Conservation (phyloP, 1,140 invertebrate genomes). For the Procambarus virginalis region DNA sequence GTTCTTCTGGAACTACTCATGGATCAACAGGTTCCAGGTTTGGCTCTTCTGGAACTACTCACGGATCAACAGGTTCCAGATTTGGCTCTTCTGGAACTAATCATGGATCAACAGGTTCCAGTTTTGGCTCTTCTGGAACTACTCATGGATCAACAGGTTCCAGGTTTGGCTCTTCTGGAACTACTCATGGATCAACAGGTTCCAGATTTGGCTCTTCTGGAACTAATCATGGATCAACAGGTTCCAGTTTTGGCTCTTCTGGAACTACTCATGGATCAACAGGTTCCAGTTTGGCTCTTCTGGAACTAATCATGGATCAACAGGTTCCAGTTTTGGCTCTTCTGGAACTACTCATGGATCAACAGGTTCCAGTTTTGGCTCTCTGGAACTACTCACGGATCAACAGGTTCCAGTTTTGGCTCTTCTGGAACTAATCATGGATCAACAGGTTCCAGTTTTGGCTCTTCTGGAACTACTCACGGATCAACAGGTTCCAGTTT, state of each 20-base stretch:
- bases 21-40: neutral
- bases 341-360: neutral
- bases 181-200: neutral
- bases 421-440: no score
- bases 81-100: neutral
- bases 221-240: neutral
- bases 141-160: neutral
- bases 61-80: neutral
- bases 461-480: no score
- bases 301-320: neutral
- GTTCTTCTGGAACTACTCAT: neutral
- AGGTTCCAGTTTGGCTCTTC: no score
- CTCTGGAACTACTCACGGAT: no score
- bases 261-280: neutral
- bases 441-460: no score
- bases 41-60: neutral
- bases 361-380: neutral
- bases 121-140: neutral
- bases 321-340: neutral
- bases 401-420: no score
- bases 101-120: neutral
- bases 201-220: neutral
- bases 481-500: no score
- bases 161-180: neutral
- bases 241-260: neutral